phyloP scores from a whole-genome alignment of 2,797 vertebrate genomes.

The Choloepus didactylus region DNA sequence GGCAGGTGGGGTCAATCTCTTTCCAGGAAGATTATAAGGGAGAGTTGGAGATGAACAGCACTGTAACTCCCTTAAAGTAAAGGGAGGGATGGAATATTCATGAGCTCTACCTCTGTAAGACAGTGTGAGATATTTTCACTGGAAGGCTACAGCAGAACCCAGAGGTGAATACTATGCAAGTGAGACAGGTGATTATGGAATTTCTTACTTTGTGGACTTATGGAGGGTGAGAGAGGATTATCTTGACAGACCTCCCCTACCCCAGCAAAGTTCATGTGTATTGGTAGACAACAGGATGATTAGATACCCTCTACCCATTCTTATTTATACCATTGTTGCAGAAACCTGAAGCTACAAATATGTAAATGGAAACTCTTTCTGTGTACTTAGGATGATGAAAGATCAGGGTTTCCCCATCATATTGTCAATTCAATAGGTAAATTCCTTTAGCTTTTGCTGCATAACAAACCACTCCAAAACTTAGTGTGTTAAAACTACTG shows the following conservation, averaged over 20 bases:
- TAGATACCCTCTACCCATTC: neutral
- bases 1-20: neutral
- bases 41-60: neutral
- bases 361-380: neutral
- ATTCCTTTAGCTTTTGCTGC: neutral
- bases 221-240: neutral
- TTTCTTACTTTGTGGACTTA: neutral
- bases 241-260: neutral
- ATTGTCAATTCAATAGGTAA: neutral
- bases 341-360: neutral
- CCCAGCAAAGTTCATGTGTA: neutral
- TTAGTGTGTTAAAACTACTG: neutral
- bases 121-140: neutral
- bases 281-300: neutral
- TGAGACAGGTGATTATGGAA: neutral
- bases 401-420: neutral
- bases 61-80: neutral
- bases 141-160: neutral
- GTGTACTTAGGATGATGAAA: slow-evolving; percentile 1
- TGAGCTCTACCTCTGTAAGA: neutral
- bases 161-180: neutral
- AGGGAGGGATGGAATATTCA: neutral
- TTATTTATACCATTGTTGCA: neutral
- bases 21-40: neutral
- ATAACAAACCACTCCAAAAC: slow-evolving; percentile 1